Evolutionary conservation across 2,797 vertebrate genomes (phyloP).

Genomic region (Takifugu rubripes): DNA sequence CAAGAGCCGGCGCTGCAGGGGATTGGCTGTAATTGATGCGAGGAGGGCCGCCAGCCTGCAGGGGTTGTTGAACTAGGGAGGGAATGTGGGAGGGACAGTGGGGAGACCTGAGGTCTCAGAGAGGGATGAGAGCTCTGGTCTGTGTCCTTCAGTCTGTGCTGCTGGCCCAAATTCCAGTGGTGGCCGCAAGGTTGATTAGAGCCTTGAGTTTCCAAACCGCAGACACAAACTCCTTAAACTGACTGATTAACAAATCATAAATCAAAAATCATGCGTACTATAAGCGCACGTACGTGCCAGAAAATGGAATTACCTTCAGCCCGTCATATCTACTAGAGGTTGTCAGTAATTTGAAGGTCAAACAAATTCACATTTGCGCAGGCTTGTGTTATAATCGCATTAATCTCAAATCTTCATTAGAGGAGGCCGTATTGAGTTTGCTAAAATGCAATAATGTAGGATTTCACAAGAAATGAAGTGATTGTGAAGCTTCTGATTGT

Average conservation of each 20-base stretch:
- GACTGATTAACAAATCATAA: constrained; percentile 36
- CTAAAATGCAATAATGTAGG: no score
- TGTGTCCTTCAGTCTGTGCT: constrained; percentile 41
- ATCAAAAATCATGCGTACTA: constrained; percentile 10
- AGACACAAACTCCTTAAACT: constrained; percentile 30
- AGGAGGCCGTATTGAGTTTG: no score
- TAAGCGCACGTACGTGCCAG: no score
- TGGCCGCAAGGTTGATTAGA: constrained; percentile 27
- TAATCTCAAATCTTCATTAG: no score
- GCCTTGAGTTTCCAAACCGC: constrained; percentile 28
- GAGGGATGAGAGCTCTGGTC: constrained; percentile 60
- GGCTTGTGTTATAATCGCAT: no score
- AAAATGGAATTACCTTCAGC: no score
- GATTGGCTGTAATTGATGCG: constrained; percentile 69
- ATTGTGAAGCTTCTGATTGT: no score
- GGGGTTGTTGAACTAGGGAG: constrained; percentile 44
- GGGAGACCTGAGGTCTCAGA: constrained; percentile 55
- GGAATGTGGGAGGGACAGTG: constrained; percentile 10
- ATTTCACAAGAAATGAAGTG: no score
- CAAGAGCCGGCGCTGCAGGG: constrained; percentile 48
- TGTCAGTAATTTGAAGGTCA: no score
- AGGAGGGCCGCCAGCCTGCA: constrained; percentile 45
- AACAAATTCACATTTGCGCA: no score
- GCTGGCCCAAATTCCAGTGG: constrained; percentile 29
- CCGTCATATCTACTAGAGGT: no score